A percentile compares a stretch with the other conserved stretches of the same genome.
Evolutionary conservation across 2,797 vertebrate species (phyloP).

Genomic region (Halcyon leucocephala): DNA sequence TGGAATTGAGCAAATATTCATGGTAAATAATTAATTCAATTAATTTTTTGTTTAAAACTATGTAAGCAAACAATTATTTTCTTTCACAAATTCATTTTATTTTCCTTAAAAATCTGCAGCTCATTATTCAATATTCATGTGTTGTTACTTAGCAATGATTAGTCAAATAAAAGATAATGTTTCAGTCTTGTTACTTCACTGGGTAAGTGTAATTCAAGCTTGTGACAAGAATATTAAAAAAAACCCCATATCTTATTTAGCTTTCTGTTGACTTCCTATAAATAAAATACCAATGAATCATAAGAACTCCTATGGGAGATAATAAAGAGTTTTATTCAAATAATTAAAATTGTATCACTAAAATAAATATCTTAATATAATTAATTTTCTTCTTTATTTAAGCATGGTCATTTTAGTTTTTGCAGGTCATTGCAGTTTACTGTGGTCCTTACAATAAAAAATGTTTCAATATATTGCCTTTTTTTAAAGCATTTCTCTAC

Average conservation of each 20-base stretch:
- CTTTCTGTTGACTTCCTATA: neutral
- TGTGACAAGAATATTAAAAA: neutral
- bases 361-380: neutral
- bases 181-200: neutral
- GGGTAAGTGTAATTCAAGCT: neutral
- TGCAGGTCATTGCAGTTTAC: neutral
- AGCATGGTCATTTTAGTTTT: neutral
- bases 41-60: neutral
- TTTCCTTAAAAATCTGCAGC: neutral
- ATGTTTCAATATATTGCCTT: neutral
- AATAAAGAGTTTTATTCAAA: neutral
- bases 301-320: neutral
- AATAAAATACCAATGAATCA: neutral
- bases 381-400: neutral
- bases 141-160: neutral
- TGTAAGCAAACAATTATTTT: slow-evolving; percentile 24
- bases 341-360: neutral
- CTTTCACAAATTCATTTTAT: neutral
- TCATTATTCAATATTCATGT: neutral
- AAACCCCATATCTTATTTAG: neutral
- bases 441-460: neutral
- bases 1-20: slow-evolving; percentile 9
- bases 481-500: neutral
- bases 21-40: neutral
- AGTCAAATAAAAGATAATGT: neutral